Percentiles rank a stretch among this genome's conserved stretches.
These are phyloP conservation scores for Bufotes viridis DNA, from an alignment of 2,797 vertebrate genomes.

Conservation along the genomic window DNA sequence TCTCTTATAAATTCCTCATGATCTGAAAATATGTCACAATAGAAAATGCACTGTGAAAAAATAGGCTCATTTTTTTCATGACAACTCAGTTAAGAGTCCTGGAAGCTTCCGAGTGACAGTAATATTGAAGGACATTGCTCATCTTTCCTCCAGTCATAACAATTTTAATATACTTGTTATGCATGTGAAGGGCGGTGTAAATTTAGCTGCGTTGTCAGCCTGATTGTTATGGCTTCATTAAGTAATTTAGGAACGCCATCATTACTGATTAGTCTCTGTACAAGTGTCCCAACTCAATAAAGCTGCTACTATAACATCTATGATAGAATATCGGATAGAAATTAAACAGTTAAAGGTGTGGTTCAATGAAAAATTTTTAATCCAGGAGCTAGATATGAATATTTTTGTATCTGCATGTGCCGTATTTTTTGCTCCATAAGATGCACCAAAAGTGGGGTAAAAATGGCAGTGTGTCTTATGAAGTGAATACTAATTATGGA, in stretches of 20 bases:
- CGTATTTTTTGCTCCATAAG: no score
- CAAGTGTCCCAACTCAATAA: conserved; percentile 4
- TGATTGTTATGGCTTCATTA: conserved; percentile 44
- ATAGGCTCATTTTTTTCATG: conserved; percentile 11
- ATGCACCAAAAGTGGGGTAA: no score
- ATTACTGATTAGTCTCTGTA: conserved; percentile 48
- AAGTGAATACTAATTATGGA: no score
- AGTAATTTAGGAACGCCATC: conserved; percentile 45
- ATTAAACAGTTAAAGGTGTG: no score
- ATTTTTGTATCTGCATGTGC: no score
- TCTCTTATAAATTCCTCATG: background rate
- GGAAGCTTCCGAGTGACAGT: conserved; percentile 10
- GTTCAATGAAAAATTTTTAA: no score
- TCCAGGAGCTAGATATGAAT: no score
- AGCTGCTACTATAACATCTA: background rate
- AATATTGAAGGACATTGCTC: conserved; percentile 39
- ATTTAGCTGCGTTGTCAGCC: conserved; percentile 57
- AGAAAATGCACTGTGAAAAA: conserved; percentile 3
- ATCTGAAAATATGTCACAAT: conserved; percentile 9
- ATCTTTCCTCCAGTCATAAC: conserved; percentile 33
- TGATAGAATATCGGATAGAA: background rate
- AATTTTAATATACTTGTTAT: conserved; percentile 50
- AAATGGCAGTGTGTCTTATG: no score
- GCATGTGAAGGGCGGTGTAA: conserved; percentile 35
- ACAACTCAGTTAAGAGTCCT: conserved; percentile 16